Evolutionary conservation across 2,888 invertebrate genomes (phyloP).

Genomic region (Lumbricus terrestris): DNA sequence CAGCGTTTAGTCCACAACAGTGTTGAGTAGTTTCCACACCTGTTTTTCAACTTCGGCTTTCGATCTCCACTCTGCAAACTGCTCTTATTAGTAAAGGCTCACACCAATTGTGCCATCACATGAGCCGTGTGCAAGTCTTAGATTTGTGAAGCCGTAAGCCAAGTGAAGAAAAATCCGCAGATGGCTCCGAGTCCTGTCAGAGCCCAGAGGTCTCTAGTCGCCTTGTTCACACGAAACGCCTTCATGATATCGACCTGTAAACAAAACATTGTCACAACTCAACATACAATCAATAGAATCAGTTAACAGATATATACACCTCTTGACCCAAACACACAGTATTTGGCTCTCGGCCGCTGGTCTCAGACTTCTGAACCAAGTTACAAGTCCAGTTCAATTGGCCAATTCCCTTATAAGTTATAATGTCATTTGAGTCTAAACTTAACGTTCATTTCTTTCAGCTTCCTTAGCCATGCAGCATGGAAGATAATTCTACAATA

Average conservation of each 20-base stretch:
- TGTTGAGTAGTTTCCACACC: not conserved
- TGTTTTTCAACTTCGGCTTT: no score
- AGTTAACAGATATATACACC: no score
- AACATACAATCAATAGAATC: no score
- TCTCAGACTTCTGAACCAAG: no score
- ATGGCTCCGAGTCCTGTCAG: slow-evolving; percentile 27
- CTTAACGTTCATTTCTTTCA: no score
- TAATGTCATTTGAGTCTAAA: no score
- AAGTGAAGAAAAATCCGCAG: slow-evolving; percentile 28
- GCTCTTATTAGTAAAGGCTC: not conserved
- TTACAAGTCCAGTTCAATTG: not conserved
- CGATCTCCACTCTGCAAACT: not conserved
- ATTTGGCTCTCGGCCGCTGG: no score
- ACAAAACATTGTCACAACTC: not conserved
- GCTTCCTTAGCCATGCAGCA: no score
- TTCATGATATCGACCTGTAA: slow-evolving; percentile 26
- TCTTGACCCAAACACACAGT: no score
- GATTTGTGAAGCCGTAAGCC: slow-evolving; percentile 20
- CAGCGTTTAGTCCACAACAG: not conserved
- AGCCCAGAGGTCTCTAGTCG: slow-evolving; percentile 26
- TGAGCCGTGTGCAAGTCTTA: not conserved
- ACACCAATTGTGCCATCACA: not conserved
- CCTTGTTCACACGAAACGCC: slow-evolving; percentile 21
- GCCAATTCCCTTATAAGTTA: no score
- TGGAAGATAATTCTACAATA: no score